phyloP scores from a whole-genome alignment of 2,888 invertebrate species.

The Gibbula magus region DNA sequence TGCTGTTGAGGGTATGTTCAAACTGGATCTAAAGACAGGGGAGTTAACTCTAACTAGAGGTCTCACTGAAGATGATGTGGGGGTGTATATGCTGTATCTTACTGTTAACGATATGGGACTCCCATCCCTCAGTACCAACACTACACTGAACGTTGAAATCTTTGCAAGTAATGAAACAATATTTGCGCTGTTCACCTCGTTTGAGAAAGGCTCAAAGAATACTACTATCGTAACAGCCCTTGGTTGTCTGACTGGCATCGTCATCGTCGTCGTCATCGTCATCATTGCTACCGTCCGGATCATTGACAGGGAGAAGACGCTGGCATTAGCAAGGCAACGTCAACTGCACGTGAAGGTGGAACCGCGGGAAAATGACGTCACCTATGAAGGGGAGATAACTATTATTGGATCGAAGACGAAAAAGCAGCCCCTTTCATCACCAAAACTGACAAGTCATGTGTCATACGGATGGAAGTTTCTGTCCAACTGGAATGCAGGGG shows the following conservation, averaged over 20 bases:
- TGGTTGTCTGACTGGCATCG: constrained; percentile 8
- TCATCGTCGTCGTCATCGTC: constrained; percentile 8
- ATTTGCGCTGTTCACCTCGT: background rate
- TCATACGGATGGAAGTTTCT: constrained; percentile 19
- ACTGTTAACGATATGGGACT: constrained; percentile 8
- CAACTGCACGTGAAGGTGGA: background rate
- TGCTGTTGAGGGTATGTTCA: background rate
- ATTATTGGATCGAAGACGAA: background rate
- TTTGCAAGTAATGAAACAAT: constrained; percentile 10
- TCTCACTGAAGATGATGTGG: background rate
- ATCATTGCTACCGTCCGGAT: background rate
- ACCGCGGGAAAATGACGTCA: background rate
- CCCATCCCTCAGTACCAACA: background rate
- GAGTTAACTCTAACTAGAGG: background rate
- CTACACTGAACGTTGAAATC: background rate
- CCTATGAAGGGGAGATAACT: background rate
- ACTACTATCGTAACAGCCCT: constrained; percentile 16
- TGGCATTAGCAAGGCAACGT: background rate
- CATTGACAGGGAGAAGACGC: background rate
- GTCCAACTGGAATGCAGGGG: background rate
- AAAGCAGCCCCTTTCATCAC: background rate
- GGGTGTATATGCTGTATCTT: background rate
- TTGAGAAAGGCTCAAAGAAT: background rate
- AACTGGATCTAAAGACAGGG: constrained; percentile 3
- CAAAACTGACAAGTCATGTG: background rate